phyloP scores from a whole-genome alignment of 1,140 invertebrate species.

The Octopus sinensis region DNA sequence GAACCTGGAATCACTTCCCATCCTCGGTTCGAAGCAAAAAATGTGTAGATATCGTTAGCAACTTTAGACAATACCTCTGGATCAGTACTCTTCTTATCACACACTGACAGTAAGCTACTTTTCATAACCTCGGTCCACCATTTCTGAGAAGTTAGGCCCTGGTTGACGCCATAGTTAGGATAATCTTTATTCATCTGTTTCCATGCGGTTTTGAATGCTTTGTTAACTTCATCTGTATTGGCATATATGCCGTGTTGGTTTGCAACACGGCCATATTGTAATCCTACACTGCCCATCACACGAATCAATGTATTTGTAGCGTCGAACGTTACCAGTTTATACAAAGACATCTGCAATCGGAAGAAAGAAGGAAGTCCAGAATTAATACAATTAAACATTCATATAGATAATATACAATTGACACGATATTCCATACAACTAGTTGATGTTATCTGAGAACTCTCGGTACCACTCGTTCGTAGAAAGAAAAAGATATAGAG shows the following conservation, averaged over 20 bases:
- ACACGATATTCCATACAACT: too few relatives aligned
- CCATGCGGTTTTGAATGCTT: slow-evolving; percentile 63
- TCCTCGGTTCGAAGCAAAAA: slow-evolving; percentile 67
- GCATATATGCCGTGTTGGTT: slow-evolving; percentile 67
- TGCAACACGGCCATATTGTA: slow-evolving; percentile 72
- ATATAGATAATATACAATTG: neutral
- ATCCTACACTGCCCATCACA: slow-evolving; percentile 68
- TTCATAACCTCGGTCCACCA: slow-evolving; percentile 78
- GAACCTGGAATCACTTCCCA: slow-evolving; percentile 71
- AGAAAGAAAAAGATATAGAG: too few relatives aligned
- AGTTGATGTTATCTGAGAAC: too few relatives aligned
- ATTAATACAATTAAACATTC: neutral
- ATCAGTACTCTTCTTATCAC: slow-evolving; percentile 15
- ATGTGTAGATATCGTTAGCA: slow-evolving; percentile 56
- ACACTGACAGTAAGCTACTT: slow-evolving; percentile 63
- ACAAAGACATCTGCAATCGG: slow-evolving; percentile 15
- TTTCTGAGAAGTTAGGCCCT: slow-evolving; percentile 69
- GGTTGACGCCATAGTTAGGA: slow-evolving; percentile 75
- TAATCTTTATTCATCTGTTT: slow-evolving; percentile 60
- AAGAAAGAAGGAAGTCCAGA: neutral
- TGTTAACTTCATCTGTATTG: slow-evolving; percentile 63
- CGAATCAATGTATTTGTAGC: slow-evolving; percentile 79
- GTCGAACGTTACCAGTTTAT: slow-evolving; percentile 74
- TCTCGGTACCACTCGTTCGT: too few relatives aligned
- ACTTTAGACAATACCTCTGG: slow-evolving; percentile 60